Base-by-base conservation (phyloP, 2,888 invertebrate genomes). In the Formica aserva region DNA sequence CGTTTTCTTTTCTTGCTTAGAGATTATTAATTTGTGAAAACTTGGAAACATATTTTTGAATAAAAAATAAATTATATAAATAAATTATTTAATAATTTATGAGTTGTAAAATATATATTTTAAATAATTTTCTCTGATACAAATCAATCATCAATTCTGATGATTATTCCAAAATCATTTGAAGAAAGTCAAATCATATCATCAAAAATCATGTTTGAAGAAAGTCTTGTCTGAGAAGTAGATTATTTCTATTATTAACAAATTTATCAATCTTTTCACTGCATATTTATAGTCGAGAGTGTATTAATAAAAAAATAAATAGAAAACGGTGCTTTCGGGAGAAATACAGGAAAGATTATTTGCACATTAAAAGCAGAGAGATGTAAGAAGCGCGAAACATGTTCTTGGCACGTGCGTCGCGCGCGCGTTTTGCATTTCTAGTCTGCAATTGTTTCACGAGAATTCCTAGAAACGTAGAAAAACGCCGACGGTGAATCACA, bases 401-500 rank as follows among this genome's bases (percentile, higher is more conserved):
- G 29, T 60, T 48, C 45, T 18, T 22, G 55, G 29, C 57, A 74
- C 57, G 57, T 78, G 45, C 32, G 18, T 6, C 3, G 35, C 18
- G 45, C 18, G 45, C 45, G 15, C 45, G 18, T 74, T 80, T 80
- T 80, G 57, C 75, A 72, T 80, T 74, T 80, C 35, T 22, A 45
- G 78, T 45, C 74, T 32, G 32, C 74, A 4, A 80, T 74, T 60
- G 75, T 80, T 74, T 8, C 32, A 60, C 45, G 32, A 72, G 78
- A 72, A 62, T 74, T 80, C 15, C 69, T 62, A 71, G 82, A 85
- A 76, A 78, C 87, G 67, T 67, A 76, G 87, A 81, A 88, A 69
- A 35, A 35, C 62, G 63, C 74, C 22, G 81, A 15, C 82, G 89
- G 66, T 89, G 88, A 89, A 89, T 89, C 88, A 89, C 86, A 86